phyloP scores from a whole-genome alignment of 2,888 invertebrate species.

The Pristionchus arcanus region DNA sequence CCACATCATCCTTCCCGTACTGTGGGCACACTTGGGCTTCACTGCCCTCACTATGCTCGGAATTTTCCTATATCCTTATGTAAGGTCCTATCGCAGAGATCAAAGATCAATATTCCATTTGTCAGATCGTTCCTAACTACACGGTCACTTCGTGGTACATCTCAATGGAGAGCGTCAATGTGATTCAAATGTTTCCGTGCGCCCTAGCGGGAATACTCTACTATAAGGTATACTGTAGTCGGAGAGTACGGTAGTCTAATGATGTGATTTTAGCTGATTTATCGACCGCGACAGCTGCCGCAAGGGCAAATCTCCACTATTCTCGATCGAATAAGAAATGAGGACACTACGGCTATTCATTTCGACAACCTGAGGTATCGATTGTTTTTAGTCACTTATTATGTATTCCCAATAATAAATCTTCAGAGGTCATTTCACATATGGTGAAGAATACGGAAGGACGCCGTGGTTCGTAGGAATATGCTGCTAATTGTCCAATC shows the following conservation, averaged over 20 bases:
- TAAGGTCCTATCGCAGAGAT: background rate
- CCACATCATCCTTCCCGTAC: slow-evolving; percentile 13
- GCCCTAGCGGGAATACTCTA: background rate
- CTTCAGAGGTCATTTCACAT: background rate
- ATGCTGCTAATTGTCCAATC: background rate
- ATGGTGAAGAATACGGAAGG: background rate
- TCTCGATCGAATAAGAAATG: background rate
- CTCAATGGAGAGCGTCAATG: slow-evolving; percentile 12
- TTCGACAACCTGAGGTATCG: slow-evolving; percentile 3
- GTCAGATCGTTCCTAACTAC: background rate
- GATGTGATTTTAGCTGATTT: background rate
- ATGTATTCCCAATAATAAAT: background rate
- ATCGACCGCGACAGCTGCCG: background rate
- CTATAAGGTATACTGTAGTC: slow-evolving; percentile 13
- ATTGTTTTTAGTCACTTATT: too few relatives aligned
- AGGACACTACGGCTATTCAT: background rate
- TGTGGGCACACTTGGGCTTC: slow-evolving; percentile 6
- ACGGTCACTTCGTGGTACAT: background rate
- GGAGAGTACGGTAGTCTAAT: background rate
- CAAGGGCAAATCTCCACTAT: background rate
- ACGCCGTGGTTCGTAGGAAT: background rate
- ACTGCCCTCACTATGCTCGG: background rate
- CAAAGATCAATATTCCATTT: background rate
- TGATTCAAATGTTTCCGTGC: slow-evolving; percentile 18
- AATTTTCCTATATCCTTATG: background rate